Evolutionary conservation across 1,140 invertebrate genomes (phyloP), one percentile per base, ranked within the genome.

Genomic region (Brachionus manjavacas): DNA sequence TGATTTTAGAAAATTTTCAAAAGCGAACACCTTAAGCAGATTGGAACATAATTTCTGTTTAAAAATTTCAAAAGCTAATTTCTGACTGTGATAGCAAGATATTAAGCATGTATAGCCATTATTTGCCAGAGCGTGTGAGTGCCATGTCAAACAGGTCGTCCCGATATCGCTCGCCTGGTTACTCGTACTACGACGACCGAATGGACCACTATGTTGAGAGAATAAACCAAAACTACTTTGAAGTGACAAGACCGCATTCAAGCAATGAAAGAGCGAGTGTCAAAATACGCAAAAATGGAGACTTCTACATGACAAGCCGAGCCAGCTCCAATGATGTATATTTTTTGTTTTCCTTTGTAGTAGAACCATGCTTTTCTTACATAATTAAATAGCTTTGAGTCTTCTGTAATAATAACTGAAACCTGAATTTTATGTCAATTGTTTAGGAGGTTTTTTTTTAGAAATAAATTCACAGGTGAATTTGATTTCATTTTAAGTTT

Each of bases 171-270:
- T 39, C 66, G 25, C 66, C 66, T 12, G 31, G 31, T 12, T 68
- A 68, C 25, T 28, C 66, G 11, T 68, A 68, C 39, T 39, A 39
- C 9, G 68, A 72, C 39, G 68, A 72, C 4, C 31, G 31, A 72
- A 72, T 72, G 9, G 68, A 72, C 16, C 68, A 72, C 39, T 72
- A 72, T 72, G 68, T 72, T 39, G 68, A 72, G 39, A n/a, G 68
- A 39, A 39, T 72, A 35, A 72, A 72, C 39, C 68, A 41, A 23
- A 72, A n/a, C 16, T 72, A 72, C 39, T n/a, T 23, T 16, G 68
- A 39, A n/a, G 16, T 20, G 31, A 41, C 68, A 20, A 39, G 35
- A 16, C 68, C 68, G 0, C n/a, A 72, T 20, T 16, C 68, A 7
- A 60, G 52, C 52, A 60, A 60, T 60, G 52, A 60, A 2, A 16